Base-by-base conservation (phyloP, 2,797 vertebrate genomes). In the Typhlichthys subterraneus region DNA sequence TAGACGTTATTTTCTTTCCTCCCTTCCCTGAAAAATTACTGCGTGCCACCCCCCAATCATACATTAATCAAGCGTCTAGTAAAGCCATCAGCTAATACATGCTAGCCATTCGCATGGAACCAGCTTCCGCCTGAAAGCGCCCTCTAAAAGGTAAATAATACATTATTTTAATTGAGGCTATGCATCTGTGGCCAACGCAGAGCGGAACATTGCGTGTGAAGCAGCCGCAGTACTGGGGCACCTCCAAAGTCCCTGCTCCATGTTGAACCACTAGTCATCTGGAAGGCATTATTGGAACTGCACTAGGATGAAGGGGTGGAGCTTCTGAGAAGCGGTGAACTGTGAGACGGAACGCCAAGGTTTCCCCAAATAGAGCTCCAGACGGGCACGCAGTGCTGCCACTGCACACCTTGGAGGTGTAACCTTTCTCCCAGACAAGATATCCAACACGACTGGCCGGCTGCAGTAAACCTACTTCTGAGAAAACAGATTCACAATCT, bases 381-480 rank as follows among this genome's bases (percentile, higher is more conserved):
- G 86, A 87, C 85, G 23, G 23, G 23, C 33, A 83, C 1, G 72
- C 68, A 73, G 76, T 55, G 55, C 79, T 78, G 80, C 83, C 82
- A 82, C 74, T 47, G 63, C 84, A 86, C 82, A 75, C 82, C 70
- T 76, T 85, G 73, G 71, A 87, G 70, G 76, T 80, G 72, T 87
- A 87, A 90, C 83, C 87, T 85, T 87, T 84, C 86, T 84, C 78
- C 79, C 73, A 87, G 87, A 85, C 79, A 62, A 23, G 89, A 90
- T 73, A 90, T 85, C 81, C 55, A 87, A 92, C 83, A 88, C 74
- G 68, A 57, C 72, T 76, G 69, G 70, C 70, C 42, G 75, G 75
- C 73, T 33, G 13, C 73, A 62, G 75, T 79, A 83, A 70, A 58
- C 63, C 72, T 58, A 72, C 73, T 93, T 93, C 91, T 80, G 66